phyloP scores from a whole-genome alignment of 2,113 vertebrate genomes.

The Ivindomyrus marchei region DNA sequence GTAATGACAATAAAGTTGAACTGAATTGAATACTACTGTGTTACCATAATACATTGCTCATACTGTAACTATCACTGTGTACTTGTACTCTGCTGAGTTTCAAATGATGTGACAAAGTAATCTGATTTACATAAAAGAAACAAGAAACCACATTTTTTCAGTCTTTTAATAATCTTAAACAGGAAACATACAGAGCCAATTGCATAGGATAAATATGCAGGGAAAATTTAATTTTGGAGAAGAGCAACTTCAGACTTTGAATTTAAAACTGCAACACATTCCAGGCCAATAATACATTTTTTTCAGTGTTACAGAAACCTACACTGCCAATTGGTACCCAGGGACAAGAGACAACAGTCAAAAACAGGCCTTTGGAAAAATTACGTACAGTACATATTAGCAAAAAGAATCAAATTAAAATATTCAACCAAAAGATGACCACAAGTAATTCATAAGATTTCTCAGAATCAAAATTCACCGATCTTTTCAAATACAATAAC shows the following conservation, averaged over 20 bases:
- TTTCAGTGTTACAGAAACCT: not conserved
- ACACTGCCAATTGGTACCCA: not conserved
- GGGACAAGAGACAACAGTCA: not conserved
- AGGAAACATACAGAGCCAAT: constrained; percentile 41
- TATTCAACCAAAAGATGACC: not conserved
- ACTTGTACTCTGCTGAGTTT: not conserved
- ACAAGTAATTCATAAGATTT: not conserved
- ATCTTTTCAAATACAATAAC: not conserved
- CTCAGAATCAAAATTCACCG: not conserved
- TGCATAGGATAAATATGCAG: constrained; percentile 39
- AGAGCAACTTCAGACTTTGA: not conserved
- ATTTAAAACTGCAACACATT: not conserved
- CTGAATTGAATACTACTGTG: not conserved
- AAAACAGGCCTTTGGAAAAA: not conserved
- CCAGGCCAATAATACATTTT: not conserved
- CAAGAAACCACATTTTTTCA: not conserved
- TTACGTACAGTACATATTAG: not conserved
- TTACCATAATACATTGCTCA: not conserved
- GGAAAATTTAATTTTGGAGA: not conserved
- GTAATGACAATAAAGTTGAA: not conserved
- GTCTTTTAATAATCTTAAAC: constrained; percentile 41
- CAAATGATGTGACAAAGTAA: not conserved
- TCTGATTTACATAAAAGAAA: not conserved
- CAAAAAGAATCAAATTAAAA: not conserved
- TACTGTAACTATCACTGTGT: not conserved